A percentile compares a stretch with the other conserved stretches of the same genome.
phyloP scores from a whole-genome alignment of 2,888 invertebrate species.

The Cheilosia urbana region DNA sequence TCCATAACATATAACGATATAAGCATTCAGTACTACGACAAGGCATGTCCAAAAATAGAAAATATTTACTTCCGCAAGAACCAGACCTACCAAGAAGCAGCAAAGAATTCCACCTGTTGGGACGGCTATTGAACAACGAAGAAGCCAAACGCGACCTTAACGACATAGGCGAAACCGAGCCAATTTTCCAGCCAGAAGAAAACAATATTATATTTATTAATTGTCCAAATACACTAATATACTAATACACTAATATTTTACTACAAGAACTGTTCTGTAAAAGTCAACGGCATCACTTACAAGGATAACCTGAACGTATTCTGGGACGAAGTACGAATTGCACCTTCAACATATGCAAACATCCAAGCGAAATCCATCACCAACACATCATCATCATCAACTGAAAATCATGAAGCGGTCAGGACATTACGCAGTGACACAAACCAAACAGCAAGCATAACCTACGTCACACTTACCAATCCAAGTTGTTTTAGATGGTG shows the following conservation, averaged over 20 bases:
- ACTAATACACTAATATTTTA: constrained; percentile 8
- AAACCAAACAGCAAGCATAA: background rate
- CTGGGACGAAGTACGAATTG: constrained; percentile 28
- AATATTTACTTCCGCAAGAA: constrained; percentile 33
- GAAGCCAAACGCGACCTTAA: constrained; percentile 33
- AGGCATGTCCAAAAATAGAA: too few relatives aligned
- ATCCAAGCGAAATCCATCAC: constrained; percentile 20
- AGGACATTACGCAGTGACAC: constrained; percentile 14
- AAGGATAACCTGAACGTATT: background rate
- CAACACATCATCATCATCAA: constrained; percentile 16
- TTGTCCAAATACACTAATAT: too few relatives aligned
- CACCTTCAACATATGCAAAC: constrained; percentile 19
- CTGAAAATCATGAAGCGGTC: constrained; percentile 21
- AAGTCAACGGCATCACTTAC: background rate
- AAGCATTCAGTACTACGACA: too few relatives aligned
- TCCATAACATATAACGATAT: too few relatives aligned
- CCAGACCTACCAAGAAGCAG: constrained; percentile 16
- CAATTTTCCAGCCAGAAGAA: too few relatives aligned
- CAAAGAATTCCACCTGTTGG: constrained; percentile 29
- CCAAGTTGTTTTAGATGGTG: too few relatives aligned
- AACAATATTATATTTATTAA: too few relatives aligned
- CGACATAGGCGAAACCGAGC: constrained; percentile 12
- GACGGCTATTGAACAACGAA: constrained; percentile 30
- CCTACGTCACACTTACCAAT: background rate
- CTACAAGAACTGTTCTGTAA: constrained; percentile 16